Evolutionary conservation across 2,797 vertebrate genomes (phyloP).

Genomic region (Acomys russatus): DNA sequence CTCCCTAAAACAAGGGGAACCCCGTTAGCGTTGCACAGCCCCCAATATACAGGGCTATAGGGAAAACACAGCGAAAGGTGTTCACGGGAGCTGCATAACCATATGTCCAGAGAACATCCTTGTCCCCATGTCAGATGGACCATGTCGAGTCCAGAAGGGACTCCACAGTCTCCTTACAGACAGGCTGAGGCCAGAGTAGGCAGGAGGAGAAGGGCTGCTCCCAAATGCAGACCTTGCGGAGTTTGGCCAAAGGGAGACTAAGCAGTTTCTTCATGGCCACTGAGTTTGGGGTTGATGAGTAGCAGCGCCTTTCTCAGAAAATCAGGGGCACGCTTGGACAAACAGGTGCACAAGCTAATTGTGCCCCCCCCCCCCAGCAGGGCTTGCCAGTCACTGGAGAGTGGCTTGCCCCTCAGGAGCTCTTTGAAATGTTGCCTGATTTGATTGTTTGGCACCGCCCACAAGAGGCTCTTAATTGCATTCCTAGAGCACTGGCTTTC

Average conservation of each 20-base stretch:
- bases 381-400: conserved; percentile 41
- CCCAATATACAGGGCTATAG: neutral
- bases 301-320: conserved; percentile 59
- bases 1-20: neutral
- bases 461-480: conserved; percentile 80
- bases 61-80: neutral
- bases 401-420: conserved; percentile 30
- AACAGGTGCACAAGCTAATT: conserved; percentile 59
- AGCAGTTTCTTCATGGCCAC: neutral
- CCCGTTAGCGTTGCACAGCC: neutral
- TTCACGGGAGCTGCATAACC: accelerated
- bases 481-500: conserved; percentile 75
- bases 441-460: conserved; percentile 80
- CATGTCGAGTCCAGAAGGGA: neutral
- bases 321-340: conserved; percentile 73
- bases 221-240: conserved; percentile 59
- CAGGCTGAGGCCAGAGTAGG: conserved; percentile 1
- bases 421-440: conserved; percentile 78
- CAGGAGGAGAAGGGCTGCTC: conserved; percentile 58
- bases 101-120: neutral
- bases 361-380: neutral
- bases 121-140: neutral
- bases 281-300: conserved; percentile 14
- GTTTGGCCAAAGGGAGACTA: conserved; percentile 63
- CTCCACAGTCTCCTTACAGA: conserved; percentile 43